phyloP scores from a whole-genome alignment of 1,140 invertebrate species.

The Trachymyrmex cornetzi region DNA sequence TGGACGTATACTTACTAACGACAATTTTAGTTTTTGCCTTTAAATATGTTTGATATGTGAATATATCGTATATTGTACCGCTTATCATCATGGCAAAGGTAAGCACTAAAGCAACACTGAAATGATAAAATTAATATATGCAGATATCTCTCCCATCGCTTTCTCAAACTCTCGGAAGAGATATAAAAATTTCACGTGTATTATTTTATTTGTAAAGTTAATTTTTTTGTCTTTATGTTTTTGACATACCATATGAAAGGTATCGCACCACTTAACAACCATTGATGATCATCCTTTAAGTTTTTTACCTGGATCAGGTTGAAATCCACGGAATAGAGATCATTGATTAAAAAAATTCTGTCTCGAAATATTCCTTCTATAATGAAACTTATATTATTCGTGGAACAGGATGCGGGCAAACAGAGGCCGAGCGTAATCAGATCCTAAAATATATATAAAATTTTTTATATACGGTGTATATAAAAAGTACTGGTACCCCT shows the following conservation, averaged over 20 bases:
- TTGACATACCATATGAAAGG: constrained; percentile 67
- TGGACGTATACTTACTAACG: constrained; percentile 55
- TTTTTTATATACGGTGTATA: not conserved
- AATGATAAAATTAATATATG: constrained; percentile 12
- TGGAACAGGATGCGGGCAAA: constrained; percentile 80
- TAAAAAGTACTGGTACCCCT: no score
- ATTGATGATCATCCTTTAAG: constrained; percentile 75
- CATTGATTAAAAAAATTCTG: constrained; percentile 70
- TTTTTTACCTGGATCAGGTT: constrained; percentile 76
- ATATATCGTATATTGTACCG: constrained; percentile 79
- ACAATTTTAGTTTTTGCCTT: constrained; percentile 71
- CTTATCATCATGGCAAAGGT: constrained; percentile 65
- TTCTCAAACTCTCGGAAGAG: not conserved
- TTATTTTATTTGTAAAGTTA: constrained; percentile 21
- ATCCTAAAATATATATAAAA: constrained; percentile 73
- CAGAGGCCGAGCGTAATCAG: constrained; percentile 83
- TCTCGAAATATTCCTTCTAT: constrained; percentile 77
- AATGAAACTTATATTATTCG: constrained; percentile 71
- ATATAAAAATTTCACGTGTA: not conserved
- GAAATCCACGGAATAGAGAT: constrained; percentile 79
- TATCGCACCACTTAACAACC: constrained; percentile 68
- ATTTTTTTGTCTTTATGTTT: not conserved
- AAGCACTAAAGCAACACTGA: constrained; percentile 67
- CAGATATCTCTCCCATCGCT: not conserved
- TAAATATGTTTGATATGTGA: constrained; percentile 72